Conservation (phyloP, 1,140 invertebrate species). For the Papilio machaon region DNA sequence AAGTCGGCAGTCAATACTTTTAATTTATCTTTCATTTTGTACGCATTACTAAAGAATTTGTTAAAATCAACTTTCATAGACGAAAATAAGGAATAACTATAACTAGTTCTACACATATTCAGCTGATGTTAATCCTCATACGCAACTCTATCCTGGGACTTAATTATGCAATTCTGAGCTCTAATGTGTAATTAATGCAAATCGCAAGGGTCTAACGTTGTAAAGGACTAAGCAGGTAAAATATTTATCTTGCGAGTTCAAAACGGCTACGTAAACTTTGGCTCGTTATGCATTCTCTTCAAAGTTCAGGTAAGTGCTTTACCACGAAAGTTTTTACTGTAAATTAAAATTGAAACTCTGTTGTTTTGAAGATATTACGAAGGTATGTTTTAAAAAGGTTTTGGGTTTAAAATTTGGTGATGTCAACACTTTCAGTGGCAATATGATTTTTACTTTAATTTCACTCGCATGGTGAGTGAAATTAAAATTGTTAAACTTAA, state of each 20-base stretch:
- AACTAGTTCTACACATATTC: not conserved
- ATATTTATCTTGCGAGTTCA: conserved; percentile 50
- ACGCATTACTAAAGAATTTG: too few relatives aligned
- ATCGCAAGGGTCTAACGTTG: conserved; percentile 56
- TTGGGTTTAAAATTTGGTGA: not conserved
- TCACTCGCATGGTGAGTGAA: too few relatives aligned
- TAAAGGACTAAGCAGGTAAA: conserved; percentile 58
- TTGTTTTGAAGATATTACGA: not conserved
- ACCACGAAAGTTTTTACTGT: conserved; percentile 12
- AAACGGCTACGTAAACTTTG: conserved; percentile 29
- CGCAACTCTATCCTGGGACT: conserved; percentile 35
- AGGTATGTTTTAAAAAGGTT: not conserved
- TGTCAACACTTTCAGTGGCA: not conserved
- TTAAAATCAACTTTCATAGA: too few relatives aligned
- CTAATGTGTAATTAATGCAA: conserved; percentile 63
- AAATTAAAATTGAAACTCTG: conserved; percentile 22
- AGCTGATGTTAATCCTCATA: conserved; percentile 25
- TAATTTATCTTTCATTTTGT: too few relatives aligned
- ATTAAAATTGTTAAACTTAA: too few relatives aligned
- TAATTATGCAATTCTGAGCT: conserved; percentile 59
- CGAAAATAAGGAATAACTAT: not conserved
- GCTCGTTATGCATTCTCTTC: conserved; percentile 30
- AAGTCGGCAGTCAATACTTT: too few relatives aligned
- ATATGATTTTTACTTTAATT: not conserved
- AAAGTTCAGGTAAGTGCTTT: conserved; percentile 18